Evolutionary conservation across 2,797 vertebrate species (phyloP).

Genomic region (Phalloptychus januarius): DNA sequence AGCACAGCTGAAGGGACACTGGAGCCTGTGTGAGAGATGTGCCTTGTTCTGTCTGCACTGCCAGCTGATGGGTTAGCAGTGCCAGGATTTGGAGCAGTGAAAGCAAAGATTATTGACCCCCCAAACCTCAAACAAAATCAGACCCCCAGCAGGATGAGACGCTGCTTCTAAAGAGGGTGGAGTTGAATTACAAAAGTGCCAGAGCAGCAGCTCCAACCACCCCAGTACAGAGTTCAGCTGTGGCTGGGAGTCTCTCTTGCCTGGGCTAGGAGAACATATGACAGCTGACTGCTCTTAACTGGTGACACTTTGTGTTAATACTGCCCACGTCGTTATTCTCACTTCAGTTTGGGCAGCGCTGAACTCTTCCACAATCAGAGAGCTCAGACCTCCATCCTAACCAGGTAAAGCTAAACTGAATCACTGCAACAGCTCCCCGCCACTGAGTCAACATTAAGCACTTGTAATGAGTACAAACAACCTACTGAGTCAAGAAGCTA

Average conservation of each 20-base stretch:
- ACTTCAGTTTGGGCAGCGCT: constrained; percentile 40
- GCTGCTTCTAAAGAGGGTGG: constrained; percentile 20
- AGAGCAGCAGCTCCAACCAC: background rate
- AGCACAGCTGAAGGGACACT: constrained; percentile 65
- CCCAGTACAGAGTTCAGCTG: background rate
- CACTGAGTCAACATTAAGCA: background rate
- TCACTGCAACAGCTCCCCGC: background rate
- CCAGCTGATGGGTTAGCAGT: constrained; percentile 62
- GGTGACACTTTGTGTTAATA: background rate
- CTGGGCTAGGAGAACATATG: background rate
- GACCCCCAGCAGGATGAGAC: constrained; percentile 23
- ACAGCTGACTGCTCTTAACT: background rate
- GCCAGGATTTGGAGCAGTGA: constrained; percentile 69
- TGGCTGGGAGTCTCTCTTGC: background rate
- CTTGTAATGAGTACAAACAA: background rate
- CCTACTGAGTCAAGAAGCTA: background rate
- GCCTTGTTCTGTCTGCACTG: constrained; percentile 43
- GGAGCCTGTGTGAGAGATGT: constrained; percentile 63
- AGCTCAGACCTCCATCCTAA: constrained; percentile 42
- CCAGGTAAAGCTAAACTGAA: constrained; percentile 28
- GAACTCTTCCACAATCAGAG: constrained; percentile 39
- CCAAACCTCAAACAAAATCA: constrained; percentile 16
- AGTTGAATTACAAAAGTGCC: background rate
- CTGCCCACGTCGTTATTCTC: constrained; percentile 8
- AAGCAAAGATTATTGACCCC: constrained; percentile 55